These are phyloP conservation scores for Priocnemis perturbator DNA, from an alignment of 2,888 invertebrate genomes.

Conservation along the genomic window DNA sequence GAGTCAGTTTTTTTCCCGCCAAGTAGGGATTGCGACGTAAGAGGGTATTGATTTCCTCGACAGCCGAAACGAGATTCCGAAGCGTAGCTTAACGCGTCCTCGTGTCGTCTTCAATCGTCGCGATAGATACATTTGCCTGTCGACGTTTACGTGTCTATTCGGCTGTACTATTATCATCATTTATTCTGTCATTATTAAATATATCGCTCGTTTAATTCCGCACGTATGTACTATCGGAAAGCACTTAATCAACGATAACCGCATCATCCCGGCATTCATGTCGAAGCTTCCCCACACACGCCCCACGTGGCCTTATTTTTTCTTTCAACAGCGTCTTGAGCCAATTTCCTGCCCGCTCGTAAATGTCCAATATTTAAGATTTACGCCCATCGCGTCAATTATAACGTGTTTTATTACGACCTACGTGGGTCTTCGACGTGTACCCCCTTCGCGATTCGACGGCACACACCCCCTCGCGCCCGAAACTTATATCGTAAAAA, in stretches of 20 bases:
- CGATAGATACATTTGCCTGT: no score
- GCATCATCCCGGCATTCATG: background rate
- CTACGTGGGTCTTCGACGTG: conserved; percentile 43
- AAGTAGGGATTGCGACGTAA: no score
- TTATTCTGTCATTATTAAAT: no score
- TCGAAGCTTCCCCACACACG: conserved; percentile 7
- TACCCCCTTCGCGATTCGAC: conserved; percentile 49
- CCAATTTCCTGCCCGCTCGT: conserved; percentile 70
- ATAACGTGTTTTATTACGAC: conserved; percentile 72
- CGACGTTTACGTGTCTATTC: no score
- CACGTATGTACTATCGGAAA: background rate
- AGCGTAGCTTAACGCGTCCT: no score
- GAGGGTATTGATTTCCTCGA: no score
- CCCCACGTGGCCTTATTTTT: background rate
- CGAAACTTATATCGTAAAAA: conserved; percentile 73
- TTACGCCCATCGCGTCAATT: conserved; percentile 73
- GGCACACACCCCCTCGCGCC: conserved; percentile 59
- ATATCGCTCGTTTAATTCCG: background rate
- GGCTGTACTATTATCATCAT: no score
- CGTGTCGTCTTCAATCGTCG: no score
- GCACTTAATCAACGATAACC: background rate
- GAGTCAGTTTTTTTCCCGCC: no score
- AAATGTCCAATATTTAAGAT: conserved; percentile 72
- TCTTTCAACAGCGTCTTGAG: conserved; percentile 62
- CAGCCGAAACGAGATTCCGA: no score